Conservation (phyloP, 2,113 vertebrate species). For the Ia io region DNA sequence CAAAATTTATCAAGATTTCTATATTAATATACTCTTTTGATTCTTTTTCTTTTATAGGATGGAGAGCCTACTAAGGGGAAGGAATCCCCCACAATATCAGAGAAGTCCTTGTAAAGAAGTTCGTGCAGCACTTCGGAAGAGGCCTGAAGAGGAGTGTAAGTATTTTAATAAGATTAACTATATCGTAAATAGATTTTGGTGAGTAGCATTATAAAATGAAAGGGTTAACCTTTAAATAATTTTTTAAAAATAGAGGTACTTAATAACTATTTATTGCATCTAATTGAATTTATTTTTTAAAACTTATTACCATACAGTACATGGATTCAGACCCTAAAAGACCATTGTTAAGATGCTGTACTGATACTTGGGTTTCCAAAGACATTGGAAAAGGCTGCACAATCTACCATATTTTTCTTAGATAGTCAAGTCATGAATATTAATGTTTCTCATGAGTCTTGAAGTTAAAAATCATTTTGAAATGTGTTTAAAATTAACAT, state of each 20-base stretch:
- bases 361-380: not conserved
- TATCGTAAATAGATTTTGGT: slow-evolving; percentile 20
- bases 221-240: not conserved
- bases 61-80: slow-evolving; percentile 79
- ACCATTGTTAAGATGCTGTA: not conserved
- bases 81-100: slow-evolving; percentile 78
- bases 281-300: not conserved
- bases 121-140: slow-evolving; percentile 74
- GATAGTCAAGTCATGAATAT: not conserved
- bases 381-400: not conserved
- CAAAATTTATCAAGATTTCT: not conserved
- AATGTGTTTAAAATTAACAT: not conserved
- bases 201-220: not conserved
- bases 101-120: slow-evolving; percentile 78
- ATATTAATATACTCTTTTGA: not conserved
- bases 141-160: slow-evolving; percentile 81
- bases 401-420: not conserved
- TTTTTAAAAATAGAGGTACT: not conserved
- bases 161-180: slow-evolving; percentile 56
- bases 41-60: slow-evolving; percentile 67
- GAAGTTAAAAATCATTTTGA: not conserved
- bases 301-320: not conserved
- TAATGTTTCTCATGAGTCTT: not conserved
- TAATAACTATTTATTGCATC: not conserved
- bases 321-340: not conserved